Base-by-base conservation (phyloP, 2,888 invertebrate species). In the Mantis religiosa region DNA sequence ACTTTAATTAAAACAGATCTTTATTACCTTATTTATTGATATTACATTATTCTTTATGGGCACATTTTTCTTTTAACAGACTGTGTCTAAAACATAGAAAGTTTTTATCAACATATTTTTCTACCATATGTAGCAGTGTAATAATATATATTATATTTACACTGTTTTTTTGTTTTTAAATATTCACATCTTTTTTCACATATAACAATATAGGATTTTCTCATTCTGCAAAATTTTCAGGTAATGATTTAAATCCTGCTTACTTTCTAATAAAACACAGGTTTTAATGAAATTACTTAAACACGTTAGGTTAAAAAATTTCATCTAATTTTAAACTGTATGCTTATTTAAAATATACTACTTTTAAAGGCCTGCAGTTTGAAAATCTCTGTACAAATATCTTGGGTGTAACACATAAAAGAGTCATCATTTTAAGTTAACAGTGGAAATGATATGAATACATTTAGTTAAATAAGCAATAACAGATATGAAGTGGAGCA, bases 301-400 rank as follows among this genome's bases (percentile, higher is more conserved):
- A 71, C 25, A 71, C 20, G 15, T 71, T 71, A 71, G 54, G 25
- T 71, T 71, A 71, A 71, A 71, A 71, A 71, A 71, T 71, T 20
- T 71, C 54, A 71, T 71, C 54, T 71, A 71, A 25, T 71, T 71
- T 71, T 71, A 20, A 20, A 20, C 15, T 71, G 15, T 71, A 71
- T 71, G 25, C 25, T 71, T 71, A 71, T 71, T 71, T 71, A 71
- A 71, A 71, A 71, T 71, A 71, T 71, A 71, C 54, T 71, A 71
- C 54, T 71, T 71, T 71, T 71, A 71, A 71, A 71, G 54, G 54
- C 14, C 41, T 41, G 41, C 6, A 41, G 34, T 84, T 28, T 54
- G 87, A 87, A 82, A 82, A 87, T 87, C 87, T 82, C 82, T 87
- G 87, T 87, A 41, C 41, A 28, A 87, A 81, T 87, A n/a, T 87